Conservation (phyloP, 2,888 invertebrate genomes). For the Cylloceria caligata region DNA sequence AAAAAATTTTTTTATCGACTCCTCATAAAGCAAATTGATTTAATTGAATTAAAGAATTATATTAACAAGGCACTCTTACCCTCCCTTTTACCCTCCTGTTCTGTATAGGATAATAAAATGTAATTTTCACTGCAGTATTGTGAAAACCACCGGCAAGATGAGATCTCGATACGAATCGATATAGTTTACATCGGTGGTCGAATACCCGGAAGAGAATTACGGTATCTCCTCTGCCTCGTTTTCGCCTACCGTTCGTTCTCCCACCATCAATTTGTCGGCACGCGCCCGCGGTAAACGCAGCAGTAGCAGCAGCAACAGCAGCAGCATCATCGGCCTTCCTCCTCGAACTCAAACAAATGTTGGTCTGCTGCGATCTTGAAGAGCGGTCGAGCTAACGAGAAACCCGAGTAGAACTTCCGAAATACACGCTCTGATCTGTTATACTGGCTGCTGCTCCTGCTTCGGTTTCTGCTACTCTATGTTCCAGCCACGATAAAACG, state of each 20-base stretch:
- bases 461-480: constrained; percentile 18
- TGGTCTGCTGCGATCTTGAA: constrained; percentile 29
- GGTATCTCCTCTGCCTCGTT: constrained; percentile 1
- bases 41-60: not conserved
- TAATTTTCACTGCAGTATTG: not conserved
- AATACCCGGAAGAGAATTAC: constrained; percentile 66
- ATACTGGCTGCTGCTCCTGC: constrained; percentile 13
- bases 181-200: constrained; percentile 15
- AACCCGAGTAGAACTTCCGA: constrained; percentile 53
- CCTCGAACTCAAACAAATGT: constrained; percentile 59
- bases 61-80: not conserved
- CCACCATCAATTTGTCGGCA: constrained; percentile 72
- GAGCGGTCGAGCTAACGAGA: constrained; percentile 43
- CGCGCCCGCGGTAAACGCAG: constrained; percentile 48
- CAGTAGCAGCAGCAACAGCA: constrained; percentile 17
- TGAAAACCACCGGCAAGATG: not conserved
- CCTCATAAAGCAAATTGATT: not conserved
- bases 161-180: not conserved
- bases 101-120: not conserved
- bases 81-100: not conserved
- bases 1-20: not conserved
- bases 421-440: constrained; percentile 43
- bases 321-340: constrained; percentile 52
- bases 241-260: constrained; percentile 25
- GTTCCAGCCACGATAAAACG: constrained; percentile 50